Base-by-base conservation (phyloP, 2,113 vertebrate species). In the Bungarus multicinctus region DNA sequence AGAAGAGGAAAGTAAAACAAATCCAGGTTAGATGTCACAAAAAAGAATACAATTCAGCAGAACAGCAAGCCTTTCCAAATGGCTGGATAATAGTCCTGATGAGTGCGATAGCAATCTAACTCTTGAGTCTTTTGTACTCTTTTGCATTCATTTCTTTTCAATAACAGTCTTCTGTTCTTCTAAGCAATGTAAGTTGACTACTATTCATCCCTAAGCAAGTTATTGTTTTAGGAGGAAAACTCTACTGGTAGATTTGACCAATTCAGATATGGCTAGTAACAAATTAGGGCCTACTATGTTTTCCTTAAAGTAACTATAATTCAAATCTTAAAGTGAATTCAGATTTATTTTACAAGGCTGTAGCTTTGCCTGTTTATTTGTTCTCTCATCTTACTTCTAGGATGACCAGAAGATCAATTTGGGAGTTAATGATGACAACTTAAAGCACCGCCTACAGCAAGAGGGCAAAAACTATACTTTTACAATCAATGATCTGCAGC, bases 391-490 rank as follows among this genome's bases (percentile, higher is more conserved):
- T 52, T 53, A 45, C 25, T 34, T 81, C 39, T 94, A 99, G 98
- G 98, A 98, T 3, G 97, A 96, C 0, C 90, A 95, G 88, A 97
- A 98, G 98, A 94, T 98, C 81, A 93, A 95, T 0, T 98, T 94
- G 0, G 95, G 97, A 92, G 96, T 93, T 0, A 97, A 97, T 4
- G 93, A 95, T 0, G 96, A 95, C 0, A 96, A 95, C 94, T 91
- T 94, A 87, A 98, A 97, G 94, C 94, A 98, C 93, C 95, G 89
- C 90, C 93, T 98, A 30, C 96, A 95, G 85, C 92, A 20, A 0
- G 90, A 96, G 43, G 98, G 97, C 6, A 98, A 95, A 0, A 98
- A 96, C 53, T 99, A 98, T n/a, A 1, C 96, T 5, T 99, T 99
- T 95, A 98, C 96, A 25, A 96, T 99, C 94, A 98, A 96, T 0